These are phyloP conservation scores for Lasioglossum albipes DNA, from an alignment of 1,140 invertebrate species.

Conservation along the genomic window DNA sequence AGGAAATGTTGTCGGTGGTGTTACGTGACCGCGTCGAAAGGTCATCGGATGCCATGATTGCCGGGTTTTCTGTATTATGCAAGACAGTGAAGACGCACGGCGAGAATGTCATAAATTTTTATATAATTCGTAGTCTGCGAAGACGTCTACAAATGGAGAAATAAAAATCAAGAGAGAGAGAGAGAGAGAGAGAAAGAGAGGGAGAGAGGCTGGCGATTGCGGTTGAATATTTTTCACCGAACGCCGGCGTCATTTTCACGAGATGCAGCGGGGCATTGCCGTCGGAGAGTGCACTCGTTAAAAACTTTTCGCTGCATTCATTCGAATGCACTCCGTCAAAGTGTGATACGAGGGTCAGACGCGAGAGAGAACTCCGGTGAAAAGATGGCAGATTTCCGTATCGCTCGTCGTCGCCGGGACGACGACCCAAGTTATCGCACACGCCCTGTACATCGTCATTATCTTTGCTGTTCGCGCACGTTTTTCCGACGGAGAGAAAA, in stretches of 20 bases:
- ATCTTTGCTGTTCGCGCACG: slow-evolving; percentile 31
- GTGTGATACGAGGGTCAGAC: slow-evolving; percentile 36
- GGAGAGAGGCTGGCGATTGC: slow-evolving; percentile 12
- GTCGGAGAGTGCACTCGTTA: slow-evolving; percentile 41
- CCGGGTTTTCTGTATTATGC: too few relatives aligned
- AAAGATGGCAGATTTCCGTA: slow-evolving; percentile 39
- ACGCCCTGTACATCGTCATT: slow-evolving; percentile 21
- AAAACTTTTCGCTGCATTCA: slow-evolving; percentile 46
- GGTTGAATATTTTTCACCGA: slow-evolving; percentile 23
- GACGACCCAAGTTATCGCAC: slow-evolving; percentile 27
- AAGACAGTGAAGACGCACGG: too few relatives aligned
- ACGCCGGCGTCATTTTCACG: slow-evolving; percentile 23
- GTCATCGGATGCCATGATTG: too few relatives aligned
- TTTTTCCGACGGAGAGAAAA: slow-evolving; percentile 8
- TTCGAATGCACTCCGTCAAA: slow-evolving; percentile 44
- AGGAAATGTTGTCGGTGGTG: too few relatives aligned
- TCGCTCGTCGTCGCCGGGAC: slow-evolving; percentile 16
- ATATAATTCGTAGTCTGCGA: too few relatives aligned
- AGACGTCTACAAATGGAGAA: too few relatives aligned
- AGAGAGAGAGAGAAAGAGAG: too few relatives aligned
- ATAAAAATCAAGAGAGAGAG: too few relatives aligned
- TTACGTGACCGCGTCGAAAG: too few relatives aligned
- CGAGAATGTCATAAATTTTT: too few relatives aligned
- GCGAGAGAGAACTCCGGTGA: slow-evolving; percentile 20
- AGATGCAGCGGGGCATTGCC: slow-evolving; percentile 18